phyloP scores from a whole-genome alignment of 2,888 invertebrate genomes.

The Diarsia dahlii region DNA sequence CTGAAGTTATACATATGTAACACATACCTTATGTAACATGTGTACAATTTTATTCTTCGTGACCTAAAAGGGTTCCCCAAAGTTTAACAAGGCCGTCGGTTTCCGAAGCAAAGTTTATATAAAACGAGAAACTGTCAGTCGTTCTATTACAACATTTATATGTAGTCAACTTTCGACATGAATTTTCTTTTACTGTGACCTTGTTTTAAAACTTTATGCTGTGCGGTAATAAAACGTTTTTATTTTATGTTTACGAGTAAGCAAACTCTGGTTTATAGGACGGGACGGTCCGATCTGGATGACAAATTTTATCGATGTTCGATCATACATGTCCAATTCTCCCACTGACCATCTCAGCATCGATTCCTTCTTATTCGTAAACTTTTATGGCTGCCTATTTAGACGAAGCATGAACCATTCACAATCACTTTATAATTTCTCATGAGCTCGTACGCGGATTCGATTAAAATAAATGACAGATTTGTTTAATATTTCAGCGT shows the following conservation, averaged over 20 bases:
- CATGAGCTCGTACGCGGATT: conserved; percentile 15
- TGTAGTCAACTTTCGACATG: conserved; percentile 78
- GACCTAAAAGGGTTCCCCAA: conserved; percentile 80
- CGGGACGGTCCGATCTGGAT: conserved; percentile 71
- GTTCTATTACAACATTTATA: conserved; percentile 73
- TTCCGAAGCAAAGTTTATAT: conserved; percentile 79
- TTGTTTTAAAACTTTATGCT: conserved; percentile 80
- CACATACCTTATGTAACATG: conserved; percentile 52
- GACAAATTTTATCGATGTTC: conserved; percentile 78
- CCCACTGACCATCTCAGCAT: conserved; percentile 47
- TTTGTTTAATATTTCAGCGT: conserved; percentile 40
- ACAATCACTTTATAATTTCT: conserved; percentile 16
- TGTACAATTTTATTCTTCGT: conserved; percentile 74
- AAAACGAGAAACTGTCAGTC: conserved; percentile 78
- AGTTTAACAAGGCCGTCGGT: conserved; percentile 79
- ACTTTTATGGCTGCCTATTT: background rate
- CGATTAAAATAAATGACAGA: conserved; percentile 36
- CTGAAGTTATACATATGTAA: conserved; percentile 42
- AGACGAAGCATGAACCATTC: conserved; percentile 18
- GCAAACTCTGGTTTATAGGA: conserved; percentile 77
- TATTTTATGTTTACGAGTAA: conserved; percentile 82
- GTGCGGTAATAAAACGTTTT: conserved; percentile 80
- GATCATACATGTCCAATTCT: conserved; percentile 65
- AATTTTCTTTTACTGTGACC: conserved; percentile 80
- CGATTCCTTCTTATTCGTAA: conserved; percentile 25